phyloP scores from a whole-genome alignment of 2,113 vertebrate genomes.

The Aleadryas rufinucha region DNA sequence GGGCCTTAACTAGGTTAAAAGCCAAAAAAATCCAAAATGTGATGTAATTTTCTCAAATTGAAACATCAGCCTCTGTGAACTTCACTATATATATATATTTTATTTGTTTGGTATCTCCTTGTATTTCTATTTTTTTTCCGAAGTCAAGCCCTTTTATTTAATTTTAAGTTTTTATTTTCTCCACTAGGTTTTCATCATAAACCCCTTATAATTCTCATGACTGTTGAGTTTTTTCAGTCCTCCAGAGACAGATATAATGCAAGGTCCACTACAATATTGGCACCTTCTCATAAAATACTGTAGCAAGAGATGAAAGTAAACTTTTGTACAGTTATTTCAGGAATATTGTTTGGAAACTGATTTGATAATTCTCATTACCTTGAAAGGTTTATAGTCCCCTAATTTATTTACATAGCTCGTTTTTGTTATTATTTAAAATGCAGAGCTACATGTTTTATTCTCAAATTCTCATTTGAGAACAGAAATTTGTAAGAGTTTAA shows the following conservation, averaged over 20 bases:
- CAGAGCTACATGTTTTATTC: not conserved
- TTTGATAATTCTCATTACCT: not conserved
- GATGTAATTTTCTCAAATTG: not conserved
- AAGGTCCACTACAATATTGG: not conserved
- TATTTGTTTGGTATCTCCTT: not conserved
- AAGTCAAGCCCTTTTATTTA: not conserved
- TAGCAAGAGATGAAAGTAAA: not conserved
- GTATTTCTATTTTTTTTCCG: not conserved
- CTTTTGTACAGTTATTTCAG: not conserved
- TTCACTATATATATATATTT: not conserved
- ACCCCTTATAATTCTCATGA: not conserved
- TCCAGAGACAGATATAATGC: not conserved
- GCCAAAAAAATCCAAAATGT: not conserved
- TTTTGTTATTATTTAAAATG: not conserved
- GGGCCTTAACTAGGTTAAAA: not conserved
- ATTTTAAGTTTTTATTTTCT: not conserved
- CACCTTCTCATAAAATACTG: not conserved
- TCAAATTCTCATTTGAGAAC: not conserved
- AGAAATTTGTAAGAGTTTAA: not conserved
- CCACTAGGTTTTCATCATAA: not conserved
- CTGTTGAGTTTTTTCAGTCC: not conserved
- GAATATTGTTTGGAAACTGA: not conserved
- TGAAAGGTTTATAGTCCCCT: not conserved
- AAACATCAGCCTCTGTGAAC: not conserved
- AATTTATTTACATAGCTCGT: not conserved